Evolutionary conservation across 2,797 vertebrate genomes (phyloP), one percentile per base, ranked within the genome.

Genomic region (Dipus sagitta): DNA sequence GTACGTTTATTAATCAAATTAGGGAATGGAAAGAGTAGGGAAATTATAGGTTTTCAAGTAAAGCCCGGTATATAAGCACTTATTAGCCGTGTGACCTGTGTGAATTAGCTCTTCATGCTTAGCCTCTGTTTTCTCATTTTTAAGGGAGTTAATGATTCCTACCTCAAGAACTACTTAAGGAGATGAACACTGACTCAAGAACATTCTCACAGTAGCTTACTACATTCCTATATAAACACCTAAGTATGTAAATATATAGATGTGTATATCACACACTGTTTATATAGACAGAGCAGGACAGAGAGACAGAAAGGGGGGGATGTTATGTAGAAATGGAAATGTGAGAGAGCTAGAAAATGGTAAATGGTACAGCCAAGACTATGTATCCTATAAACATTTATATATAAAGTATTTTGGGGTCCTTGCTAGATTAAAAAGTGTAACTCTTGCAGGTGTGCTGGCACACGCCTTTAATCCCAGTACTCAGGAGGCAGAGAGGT

Each of bases 171-270:
- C 15, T 83, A 58, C 62, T 72, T 83, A 70, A 93, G 88, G 24
- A 86, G 86, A 93, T 83, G 81, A 92, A 92, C 52, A 86, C 47
- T 75, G 18, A 52, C 58, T 81, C n/a, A 75, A 58, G 20, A 88
- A 81, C 58, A 24, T 8, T 60, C 77, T 67, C 60, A 76, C 34
- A 88, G 30, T 65, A 78, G 20, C 24, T 85, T 28, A 78, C n/a
- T 54, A 81, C 3, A 54, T 62, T 38, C 4, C 17, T n/a, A 87
- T 47, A 79, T 38, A 80, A 83, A 64, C 64, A 74, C 17, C 74
- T 82, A 71, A 80, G 68, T 64, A 71, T 47, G 30, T 32, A 74
- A 68, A 74, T 21, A n/a, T 2, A 80, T 68, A 58, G 86, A 68
- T 60, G 72, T 82, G 81, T 1, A 88, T 30, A 74, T 24, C 20